Evolutionary conservation across 2,797 vertebrate genomes (phyloP), one percentile per base, ranked within the genome.

Genomic region (Phataginus tetradactyla): DNA sequence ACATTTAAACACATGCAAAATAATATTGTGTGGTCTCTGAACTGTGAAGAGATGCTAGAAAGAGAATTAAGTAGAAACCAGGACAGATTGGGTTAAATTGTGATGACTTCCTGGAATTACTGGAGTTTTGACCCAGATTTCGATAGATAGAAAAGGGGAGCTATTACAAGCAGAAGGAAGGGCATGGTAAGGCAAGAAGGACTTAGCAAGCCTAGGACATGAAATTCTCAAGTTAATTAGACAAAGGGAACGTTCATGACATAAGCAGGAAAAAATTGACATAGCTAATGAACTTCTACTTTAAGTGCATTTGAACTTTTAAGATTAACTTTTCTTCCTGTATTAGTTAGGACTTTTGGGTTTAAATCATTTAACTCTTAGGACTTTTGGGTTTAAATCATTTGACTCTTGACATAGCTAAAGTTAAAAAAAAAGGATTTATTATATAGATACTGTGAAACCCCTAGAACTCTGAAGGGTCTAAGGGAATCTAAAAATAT

Each of bases 351-450:
- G 71, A 92, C 20, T 91, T 95, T 75, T 7, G 17, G 15, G 13
- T 81, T 91, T 63, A 61, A 90, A 83, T 72, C 45, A 80, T 69
- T 29, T 45, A 63, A 92, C 37, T 93, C 23, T 90, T 91, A 79
- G 10, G 71, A 92, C 20, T 91, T 95, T 75, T 7, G 17, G 15
- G 13, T 81, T 91, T 63, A 61, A 90, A 83, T 72, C 45, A 80
- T 69, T 29, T 45, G 63, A 92, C 37, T 93, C 23, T 90, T 91
- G 83, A 78, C 18, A 71, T n/a, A 25, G 6, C 4, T 78, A 59
- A 96, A 77, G 51, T 42, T 1, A 3, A 3, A 39, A 61, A 75
- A 59, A 59, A 32, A 12, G 3, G 1, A 11, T 27, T 86, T 87
- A 37, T 69, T 74, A 34, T 42, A 49, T 66, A 14, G 27, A 45